Evolutionary conservation across 1,140 invertebrate genomes (phyloP).

Genomic region (Brachionus sp.): DNA sequence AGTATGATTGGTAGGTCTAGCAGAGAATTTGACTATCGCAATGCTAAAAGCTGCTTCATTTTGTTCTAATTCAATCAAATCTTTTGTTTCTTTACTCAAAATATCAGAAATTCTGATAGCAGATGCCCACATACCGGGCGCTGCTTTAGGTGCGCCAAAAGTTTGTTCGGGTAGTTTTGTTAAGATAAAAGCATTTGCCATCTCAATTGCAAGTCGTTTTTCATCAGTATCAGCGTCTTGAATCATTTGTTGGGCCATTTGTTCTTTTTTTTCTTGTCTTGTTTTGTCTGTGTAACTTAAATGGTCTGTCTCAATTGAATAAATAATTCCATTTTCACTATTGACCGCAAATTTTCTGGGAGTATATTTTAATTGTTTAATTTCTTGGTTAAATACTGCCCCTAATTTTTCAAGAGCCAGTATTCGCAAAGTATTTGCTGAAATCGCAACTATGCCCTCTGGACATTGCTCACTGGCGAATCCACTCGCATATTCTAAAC

Average conservation of each 20-base stretch:
- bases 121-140: constrained; percentile 93
- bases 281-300: constrained; percentile 96
- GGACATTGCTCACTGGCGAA: constrained; percentile 98
- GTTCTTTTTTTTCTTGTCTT: constrained; percentile 79
- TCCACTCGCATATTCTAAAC: constrained; percentile 92
- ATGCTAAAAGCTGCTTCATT: constrained; percentile 86
- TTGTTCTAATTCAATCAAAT: constrained; percentile 79
- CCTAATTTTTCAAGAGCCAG: constrained; percentile 95
- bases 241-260: constrained; percentile 70
- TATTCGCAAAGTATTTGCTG: constrained; percentile 90
- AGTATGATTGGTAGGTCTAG: constrained; percentile 68
- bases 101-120: constrained; percentile 85
- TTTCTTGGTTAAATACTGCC: constrained; percentile 90
- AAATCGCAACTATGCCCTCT: constrained; percentile 98
- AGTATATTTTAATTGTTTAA: constrained; percentile 77
- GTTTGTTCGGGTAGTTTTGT: constrained; percentile 85
- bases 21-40: constrained; percentile 69
- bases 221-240: constrained; percentile 94
- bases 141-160: constrained; percentile 93
- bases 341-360: constrained; percentile 92
- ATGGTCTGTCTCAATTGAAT: constrained; percentile 90
- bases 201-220: constrained; percentile 86
- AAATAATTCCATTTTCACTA: constrained; percentile 80
- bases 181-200: constrained; percentile 90
- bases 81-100: constrained; percentile 74